A percentile compares a stretch with the other conserved stretches of the same genome.
These are phyloP conservation scores for Phylloscopus whistleri DNA, from an alignment of 2,113 vertebrate species.

Conservation along the genomic window DNA sequence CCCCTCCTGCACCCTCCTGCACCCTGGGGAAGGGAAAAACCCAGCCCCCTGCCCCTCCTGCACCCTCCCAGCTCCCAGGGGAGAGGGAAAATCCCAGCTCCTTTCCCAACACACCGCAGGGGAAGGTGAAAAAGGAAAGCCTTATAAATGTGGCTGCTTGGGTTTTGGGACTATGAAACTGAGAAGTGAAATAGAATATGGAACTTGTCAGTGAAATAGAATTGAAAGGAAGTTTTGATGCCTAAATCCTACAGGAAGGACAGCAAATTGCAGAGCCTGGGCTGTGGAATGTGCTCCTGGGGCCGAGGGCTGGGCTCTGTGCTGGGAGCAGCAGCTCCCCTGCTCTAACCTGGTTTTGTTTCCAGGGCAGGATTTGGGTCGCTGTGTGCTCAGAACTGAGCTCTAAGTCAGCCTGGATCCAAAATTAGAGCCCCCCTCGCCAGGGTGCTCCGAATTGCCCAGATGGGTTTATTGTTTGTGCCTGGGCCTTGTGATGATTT, in stretches of 20 bases:
- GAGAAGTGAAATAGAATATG: too few species aligned
- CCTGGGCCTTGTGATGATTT: background rate
- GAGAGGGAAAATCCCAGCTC: too few species aligned
- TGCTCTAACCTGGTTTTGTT: background rate
- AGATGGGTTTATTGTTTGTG: slow-evolving; percentile 7
- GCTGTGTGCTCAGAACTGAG: background rate
- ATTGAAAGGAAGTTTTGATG: too few species aligned
- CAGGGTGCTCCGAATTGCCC: background rate
- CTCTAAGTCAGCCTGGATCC: background rate
- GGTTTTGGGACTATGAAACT: too few species aligned
- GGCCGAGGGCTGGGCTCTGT: rapidly evolving
- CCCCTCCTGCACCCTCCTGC: too few species aligned
- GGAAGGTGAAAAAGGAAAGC: too few species aligned
- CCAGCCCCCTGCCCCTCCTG: too few species aligned
- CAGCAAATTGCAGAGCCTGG: background rate
- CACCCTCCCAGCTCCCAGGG: too few species aligned
- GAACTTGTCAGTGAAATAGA: too few species aligned
- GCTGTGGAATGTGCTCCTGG: background rate
- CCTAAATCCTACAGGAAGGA: background rate
- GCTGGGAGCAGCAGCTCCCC: background rate
- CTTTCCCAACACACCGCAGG: too few species aligned
- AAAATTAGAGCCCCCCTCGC: background rate
- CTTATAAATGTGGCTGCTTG: too few species aligned
- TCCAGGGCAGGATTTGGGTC: background rate
- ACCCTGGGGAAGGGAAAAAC: too few species aligned